Conservation (phyloP, 2,888 invertebrate species). For the Chrysodeixis includens region DNA sequence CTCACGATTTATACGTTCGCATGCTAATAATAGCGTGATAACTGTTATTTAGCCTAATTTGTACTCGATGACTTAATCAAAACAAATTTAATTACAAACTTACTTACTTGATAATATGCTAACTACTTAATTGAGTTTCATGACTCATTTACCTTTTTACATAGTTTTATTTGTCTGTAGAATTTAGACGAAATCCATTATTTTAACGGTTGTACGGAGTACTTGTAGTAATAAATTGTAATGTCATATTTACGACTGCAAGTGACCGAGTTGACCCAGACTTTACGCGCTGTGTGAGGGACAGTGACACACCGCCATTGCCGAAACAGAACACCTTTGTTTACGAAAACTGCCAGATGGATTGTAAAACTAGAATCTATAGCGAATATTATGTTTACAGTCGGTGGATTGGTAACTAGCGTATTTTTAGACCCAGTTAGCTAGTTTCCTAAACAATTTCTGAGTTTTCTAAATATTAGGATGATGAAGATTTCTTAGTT, state of each 20-base stretch:
- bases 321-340: constrained; percentile 30
- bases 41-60: constrained; percentile 20
- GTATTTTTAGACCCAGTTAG: no score
- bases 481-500: neutral
- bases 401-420: neutral
- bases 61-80: constrained; percentile 26
- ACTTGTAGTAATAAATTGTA: neutral
- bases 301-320: constrained; percentile 45
- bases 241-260: neutral
- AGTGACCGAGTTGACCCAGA: neutral
- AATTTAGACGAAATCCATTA: neutral
- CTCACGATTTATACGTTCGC: constrained; percentile 12
- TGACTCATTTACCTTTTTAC: constrained; percentile 3
- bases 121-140: constrained; percentile 29
- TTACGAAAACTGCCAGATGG: constrained; percentile 14
- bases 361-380: neutral
- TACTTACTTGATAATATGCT: neutral
- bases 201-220: neutral
- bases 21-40: constrained; percentile 23
- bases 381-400: constrained; percentile 7
- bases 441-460: neutral
- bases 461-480: no score
- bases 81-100: constrained; percentile 19
- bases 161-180: neutral
- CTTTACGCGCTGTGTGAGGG: constrained; percentile 18